Base-by-base conservation (phyloP, 1,140 invertebrate genomes). In the Onthophagus taurus region DNA sequence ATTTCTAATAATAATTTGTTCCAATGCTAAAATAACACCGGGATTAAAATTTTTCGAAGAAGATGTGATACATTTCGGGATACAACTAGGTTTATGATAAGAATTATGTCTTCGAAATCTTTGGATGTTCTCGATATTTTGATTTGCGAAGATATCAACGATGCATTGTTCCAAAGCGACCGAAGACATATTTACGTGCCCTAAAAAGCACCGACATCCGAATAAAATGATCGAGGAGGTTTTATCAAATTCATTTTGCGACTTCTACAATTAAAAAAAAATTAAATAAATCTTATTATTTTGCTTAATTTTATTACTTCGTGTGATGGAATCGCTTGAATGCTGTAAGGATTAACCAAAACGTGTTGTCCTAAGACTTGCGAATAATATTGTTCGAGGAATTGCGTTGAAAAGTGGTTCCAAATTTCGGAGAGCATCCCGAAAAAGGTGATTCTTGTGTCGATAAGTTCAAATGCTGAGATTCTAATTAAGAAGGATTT, bases 361-460 rank as follows among this genome's bases (percentile, higher is more conserved):
- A 95, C 86, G 59, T 93, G 89, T 16, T 92, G 68, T 0, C 89
- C 89, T 8, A 93, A 67, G 0, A 95, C 81, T 17, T 93, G 68
- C 4, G 92, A 85, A 59, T 94, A 90, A 61, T 91, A 80, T 66
- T 95, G 90, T 61, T 91, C 90, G 36, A 91, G 73, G 37, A 87
- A 75, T 66, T 91, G 78, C 12, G 76, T 72, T 41, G 42, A 38
- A 24, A 53, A 42, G 44, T 61, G 53, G 4, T 57, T 42, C 8
- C 49, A 37, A 7, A 61, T 17, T 21, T 53, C 35, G 24, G 20
- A 31, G 5, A 59, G 7, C 13, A 44, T 37, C 3, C 41, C 41
- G 7, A 9, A 44, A 11, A 56, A 29, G 12, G 31, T 44, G 21
- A 49, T 45, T 16, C 44, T 24, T 4, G 55, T 14, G 36, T 57